Base-by-base conservation (phyloP, 2,113 vertebrate species). In the Orientallactaga bullata region DNA sequence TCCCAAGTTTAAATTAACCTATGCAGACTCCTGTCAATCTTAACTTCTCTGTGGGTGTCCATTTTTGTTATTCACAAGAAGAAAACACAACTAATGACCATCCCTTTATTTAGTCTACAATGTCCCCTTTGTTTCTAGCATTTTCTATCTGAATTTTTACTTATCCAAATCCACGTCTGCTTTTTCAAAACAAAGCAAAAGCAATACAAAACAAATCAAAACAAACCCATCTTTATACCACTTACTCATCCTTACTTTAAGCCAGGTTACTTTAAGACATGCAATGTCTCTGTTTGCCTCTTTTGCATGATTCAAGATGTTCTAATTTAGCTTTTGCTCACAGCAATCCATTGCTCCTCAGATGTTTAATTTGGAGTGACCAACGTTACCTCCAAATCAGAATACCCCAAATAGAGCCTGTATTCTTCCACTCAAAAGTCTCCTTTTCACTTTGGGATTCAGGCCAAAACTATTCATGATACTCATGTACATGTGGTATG, bases 301-400 rank as follows among this genome's bases (percentile, higher is more conserved):
- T 39, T 24, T 24, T 73, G 63, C 63, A 66, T 24, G 11, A 32
- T 84, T 91, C 78, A 71, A n/a, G 58, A 6, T 85, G 60, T 74
- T 95, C 26, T 35, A 65, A 71, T 76, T 39, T 94, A 63, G 63
- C 68, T 73, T 79, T 39, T 90, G 23, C 21, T 18, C 26, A 85
- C 30, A 81, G 42, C 21, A 82, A 60, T 73, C 17, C 60, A 7
- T 3, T 79, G 60, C 4, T 39, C 17, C 3, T 23, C 24, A 35
- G 37, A 73, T 24, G 30, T 84, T n/a, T 77, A 39, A 47, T 94
- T 87, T 85, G 24, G 6, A 17, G 68, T 60, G 17, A 63, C 68
- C 28, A 32, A 93, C 68, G 7, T 26, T 74, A 39, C 2, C 80
- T 91, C 37, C n/a, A 92, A 95, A 84, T 42, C 30, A 89, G 35